These are phyloP conservation scores for Pyxicephalus adspersus DNA, from an alignment of 2,113 vertebrate species.

Conservation along the genomic window DNA sequence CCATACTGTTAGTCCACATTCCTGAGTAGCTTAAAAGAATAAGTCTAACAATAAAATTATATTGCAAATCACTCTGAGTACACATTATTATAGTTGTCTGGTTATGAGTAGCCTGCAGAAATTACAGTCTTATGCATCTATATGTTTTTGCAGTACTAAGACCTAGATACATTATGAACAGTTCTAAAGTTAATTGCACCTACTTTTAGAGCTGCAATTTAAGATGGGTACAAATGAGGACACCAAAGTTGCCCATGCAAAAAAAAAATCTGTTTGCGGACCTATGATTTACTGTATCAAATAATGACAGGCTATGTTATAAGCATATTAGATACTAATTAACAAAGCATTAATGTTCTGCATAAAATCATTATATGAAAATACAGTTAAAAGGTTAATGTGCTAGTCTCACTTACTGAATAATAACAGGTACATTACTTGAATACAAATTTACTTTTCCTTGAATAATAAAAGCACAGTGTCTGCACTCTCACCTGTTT, in stretches of 20 bases:
- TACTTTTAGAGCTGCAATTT: neutral
- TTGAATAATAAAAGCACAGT: conserved; percentile 16
- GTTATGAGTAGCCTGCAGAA: no score
- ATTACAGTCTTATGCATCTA: no score
- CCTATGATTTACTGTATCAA: conserved; percentile 16
- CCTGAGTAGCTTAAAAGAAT: no score
- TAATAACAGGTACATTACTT: conserved; percentile 20
- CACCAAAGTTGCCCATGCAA: neutral
- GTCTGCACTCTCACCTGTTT: neutral
- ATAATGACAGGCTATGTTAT: conserved; percentile 16
- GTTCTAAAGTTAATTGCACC: neutral
- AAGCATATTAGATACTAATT: conserved; percentile 34
- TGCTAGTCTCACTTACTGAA: conserved; percentile 2
- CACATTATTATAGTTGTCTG: neutral
- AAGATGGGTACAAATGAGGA: conserved; percentile 18
- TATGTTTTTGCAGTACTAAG: no score
- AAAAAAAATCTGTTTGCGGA: neutral
- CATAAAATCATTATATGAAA: conserved; percentile 37
- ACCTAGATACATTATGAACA: no score
- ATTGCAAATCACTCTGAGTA: no score
- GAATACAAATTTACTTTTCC: conserved; percentile 28
- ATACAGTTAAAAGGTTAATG: conserved; percentile 40
- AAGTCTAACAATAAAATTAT: no score
- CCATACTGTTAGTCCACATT: no score
- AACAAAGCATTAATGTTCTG: conserved; percentile 38